Base-by-base conservation (phyloP, 2,888 invertebrate genomes). In the Myopa testacea region DNA sequence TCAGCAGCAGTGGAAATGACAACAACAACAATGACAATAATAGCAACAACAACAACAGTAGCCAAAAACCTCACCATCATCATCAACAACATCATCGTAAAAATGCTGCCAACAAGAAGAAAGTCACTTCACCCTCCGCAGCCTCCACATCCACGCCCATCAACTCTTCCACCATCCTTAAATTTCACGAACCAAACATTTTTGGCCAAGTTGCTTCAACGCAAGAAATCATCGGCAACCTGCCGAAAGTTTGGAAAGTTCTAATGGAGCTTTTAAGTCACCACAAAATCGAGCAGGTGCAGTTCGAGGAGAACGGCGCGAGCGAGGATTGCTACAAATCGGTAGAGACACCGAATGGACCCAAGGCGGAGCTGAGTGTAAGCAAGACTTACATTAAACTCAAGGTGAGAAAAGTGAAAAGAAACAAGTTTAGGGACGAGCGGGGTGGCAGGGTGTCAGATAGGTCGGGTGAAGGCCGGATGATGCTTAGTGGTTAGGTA, bases 371-470 rank as follows among this genome's bases (percentile, higher is more conserved):
- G 80, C 92, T 96, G 85, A 96, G 96, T 84, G 96, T 96, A 84
- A 96, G 96, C 90, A 94, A 95, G 90, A 96, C 96, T 63, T 96
- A 95, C 87, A 95, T 96, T 80, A 93, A 95, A 87, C 90, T 96
- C 81, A 96, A 96, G 91, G 93, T 93, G 90, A 83, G 85, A 81
- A n/a, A 6, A 45, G 50, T 40, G 65, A 26, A 26, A 26, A n/a
- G 58, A 58, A 58, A 58, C 16, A 1, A 14, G 1, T 26, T 1
- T 1, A 26, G 26, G 26, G 26, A 26, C 26, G 26, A 26, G 26
- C 26, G 26, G 7, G 45, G 45, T 45, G 45, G 45, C 6, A 45
- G 45, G 45, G 45, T 6, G 45, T 10, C 26, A 26, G 26, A 26
- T 26, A 26, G 45, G 6, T 10, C 45, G 45, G 45, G 45, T 45